Base-by-base conservation (phyloP, 2,113 vertebrate species). In the Melierax canorus region DNA sequence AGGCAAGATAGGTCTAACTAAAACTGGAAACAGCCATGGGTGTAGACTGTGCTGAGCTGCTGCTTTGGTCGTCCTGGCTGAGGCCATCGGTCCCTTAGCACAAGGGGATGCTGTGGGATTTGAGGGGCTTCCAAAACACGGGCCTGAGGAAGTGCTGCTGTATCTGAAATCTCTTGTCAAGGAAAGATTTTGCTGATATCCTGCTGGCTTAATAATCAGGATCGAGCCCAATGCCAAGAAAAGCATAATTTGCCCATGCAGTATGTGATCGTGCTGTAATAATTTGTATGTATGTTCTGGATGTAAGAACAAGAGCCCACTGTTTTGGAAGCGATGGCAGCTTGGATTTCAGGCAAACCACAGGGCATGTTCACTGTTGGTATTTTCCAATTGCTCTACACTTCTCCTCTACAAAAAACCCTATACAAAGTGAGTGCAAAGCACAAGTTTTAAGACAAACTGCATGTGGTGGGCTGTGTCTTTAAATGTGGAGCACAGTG, bases 331-430 rank as follows among this genome's bases (percentile, higher is more conserved):
- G 32, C 22, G 23, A 14, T 45, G 66, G 77, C 66, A 85, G 50
- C 91, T 73, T 95, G 91, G 77, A 66, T 96, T 92, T 89, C 88
- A 95, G 86, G 62, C 92, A 91, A 78, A 80, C 84, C 51, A 24
- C 46, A 55, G 75, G 26, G 29, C 39, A 78, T 22, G 13, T 32
- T 94, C 39, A 7, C 58, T 79, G 74, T 15, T 87, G 45, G 9
- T 69, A 53, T 91, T 85, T 91, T 94, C 24, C 38, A 88, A 69
- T 64, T 78, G 34, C 39, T 86, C 45, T 38, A 17, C 27, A 23
- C 75, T 84, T 78, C 41, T 36, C 15, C 29, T 91, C 86, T 79
- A 53, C 53, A 56, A 84, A 88, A 93, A 78, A 1, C 3, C 32
- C 30, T 34, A 23, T 34, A 81, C 46, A 94, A 86, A 84, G 20